A percentile compares a stretch with the other conserved stretches of the same genome.
These are phyloP conservation scores for Apteryx mantelli DNA, from an alignment of 2,113 vertebrate genomes.

Conservation along the genomic window DNA sequence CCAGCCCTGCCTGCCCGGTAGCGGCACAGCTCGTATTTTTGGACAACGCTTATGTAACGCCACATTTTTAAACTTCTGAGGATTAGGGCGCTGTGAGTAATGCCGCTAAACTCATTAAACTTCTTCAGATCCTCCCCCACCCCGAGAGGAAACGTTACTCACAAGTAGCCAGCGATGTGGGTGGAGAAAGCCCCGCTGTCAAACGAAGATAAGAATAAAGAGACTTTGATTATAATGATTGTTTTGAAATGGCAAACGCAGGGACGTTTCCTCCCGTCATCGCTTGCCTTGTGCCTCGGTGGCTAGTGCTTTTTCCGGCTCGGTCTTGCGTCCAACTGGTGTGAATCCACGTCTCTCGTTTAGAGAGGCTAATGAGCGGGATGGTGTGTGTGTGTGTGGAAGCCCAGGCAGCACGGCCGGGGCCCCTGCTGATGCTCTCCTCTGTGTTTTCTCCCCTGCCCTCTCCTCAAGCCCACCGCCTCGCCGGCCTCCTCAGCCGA, in stretches of 20 bases:
- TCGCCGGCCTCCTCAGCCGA: conserved; percentile 95
- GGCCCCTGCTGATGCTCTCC: conserved; percentile 53
- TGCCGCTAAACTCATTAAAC: conserved; percentile 46
- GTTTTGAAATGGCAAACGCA: not conserved
- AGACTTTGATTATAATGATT: not conserved
- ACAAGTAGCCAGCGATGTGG: not conserved
- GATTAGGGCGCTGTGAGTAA: conserved; percentile 37
- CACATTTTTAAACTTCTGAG: conserved; percentile 35
- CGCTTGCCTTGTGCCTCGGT: not conserved
- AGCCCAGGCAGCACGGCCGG: not conserved
- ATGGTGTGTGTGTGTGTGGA: not conserved
- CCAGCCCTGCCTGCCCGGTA: not conserved
- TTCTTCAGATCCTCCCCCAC: not conserved
- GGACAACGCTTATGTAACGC: not conserved
- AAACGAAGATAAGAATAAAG: conserved; percentile 2
- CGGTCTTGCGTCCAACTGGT: not conserved
- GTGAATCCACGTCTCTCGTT: not conserved
- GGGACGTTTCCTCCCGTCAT: not conserved
- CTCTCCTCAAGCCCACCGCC: conserved; percentile 86
- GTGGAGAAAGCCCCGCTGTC: not conserved
- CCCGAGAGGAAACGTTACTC: not conserved
- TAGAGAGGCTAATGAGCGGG: conserved; percentile 1
- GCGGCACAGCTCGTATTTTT: conserved; percentile 29
- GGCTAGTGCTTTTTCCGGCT: not conserved
- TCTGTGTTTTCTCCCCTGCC: conserved; percentile 59